Evolutionary conservation across 2,888 invertebrate genomes (phyloP), one percentile per base, ranked within the genome.

Genomic region (Corbicula japonica): DNA sequence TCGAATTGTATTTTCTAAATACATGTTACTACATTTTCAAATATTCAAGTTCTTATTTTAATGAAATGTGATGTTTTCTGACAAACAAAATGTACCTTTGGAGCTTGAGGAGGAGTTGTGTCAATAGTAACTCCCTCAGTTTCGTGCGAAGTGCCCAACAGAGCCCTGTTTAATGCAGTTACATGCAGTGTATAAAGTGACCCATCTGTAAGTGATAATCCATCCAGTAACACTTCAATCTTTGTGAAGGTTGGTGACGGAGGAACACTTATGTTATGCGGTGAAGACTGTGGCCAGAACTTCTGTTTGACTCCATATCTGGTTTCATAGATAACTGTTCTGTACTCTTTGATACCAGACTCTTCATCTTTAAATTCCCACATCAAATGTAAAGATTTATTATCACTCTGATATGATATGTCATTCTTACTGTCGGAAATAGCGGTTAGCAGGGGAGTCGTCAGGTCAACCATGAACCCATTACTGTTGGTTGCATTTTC

Each of bases 381-480:
- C 21, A 54, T 70, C 0, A 86, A 44, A 73, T 75, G 28, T 41
- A 88, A 56, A 4, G 28, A 41, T 2, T 73, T 44, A 23, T 79
- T 74, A 26, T 84, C 72, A 1, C 46, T 69, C 56, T 88, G 88
- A 48, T 76, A 87, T 0, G 56, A 26, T 1, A 28, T 15, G 2
- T 77, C 78, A 26, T 46, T 52, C 6, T 72, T 41, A n/a, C 76
- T 72, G 30, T 83, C 84, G n/a, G 77, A 34, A 26, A 77, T 68
- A 18, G 60, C 77, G 15, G 38, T 60, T 58, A 81, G 48, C 10
- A 77, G 56, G 2, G 89, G 89, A 18, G 88, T 82, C 15, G 89
- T 88, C n/a, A 84, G 82, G 58, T 90, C 89, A 44, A 90, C 83
- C 6, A 74, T 18, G 60, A 86, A 86, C 0, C 89, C 89, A 74